Base-by-base conservation (phyloP, 2,113 vertebrate genomes). In the Charina bottae region DNA sequence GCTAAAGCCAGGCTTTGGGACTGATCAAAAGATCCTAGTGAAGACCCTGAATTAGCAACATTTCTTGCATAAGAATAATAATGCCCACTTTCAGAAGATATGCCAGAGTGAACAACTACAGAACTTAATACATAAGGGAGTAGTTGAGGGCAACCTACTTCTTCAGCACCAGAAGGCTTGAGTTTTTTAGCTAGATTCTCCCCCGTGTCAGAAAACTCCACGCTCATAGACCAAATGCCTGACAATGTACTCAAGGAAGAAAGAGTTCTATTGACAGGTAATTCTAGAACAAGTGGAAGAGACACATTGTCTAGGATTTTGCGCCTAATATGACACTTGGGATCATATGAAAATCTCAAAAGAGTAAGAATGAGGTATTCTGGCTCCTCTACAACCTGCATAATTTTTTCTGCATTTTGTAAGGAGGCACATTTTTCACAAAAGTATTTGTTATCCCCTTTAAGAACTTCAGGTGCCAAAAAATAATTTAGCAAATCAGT, bases 321-420 rank as follows among this genome's bases (percentile, higher is more conserved):
- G 92, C 98, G 98, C 53, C 99, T 98, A 89, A 99, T 96, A 1
- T 99, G 99, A 97, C 97, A 98, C 95, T 98, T 99, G 95, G 99
- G 98, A 93, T 99, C 99, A 17, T 99, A 99, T 0, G 99, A 99
- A 97, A 99, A 99, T 95, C 99, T 98, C 95, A 99, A 93, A 86
- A 99, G 98, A 55, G 99, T 99, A 91, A 99, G 98, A 97, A 99
- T 99, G 97, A 99, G 98, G 98, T 99, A 99, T 96, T 99, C 98
- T 0, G 99, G 99, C 28, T 99, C 98, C 33, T 98, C 98, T 5
- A 99, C 96, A 94, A 99, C 98, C 93, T 98, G 98, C 98, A 99
- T 98, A 96, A 97, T 98, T 97, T 98, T 98, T 97, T 99, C 99
- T 1, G 99, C 99, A 83, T 98, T 98, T 95, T 99, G 99, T n/a